Percentiles rank a stretch among this genome's conserved stretches.
Evolutionary conservation across 2,797 vertebrate genomes (phyloP).

Genomic region (Acanthopagrus latus): DNA sequence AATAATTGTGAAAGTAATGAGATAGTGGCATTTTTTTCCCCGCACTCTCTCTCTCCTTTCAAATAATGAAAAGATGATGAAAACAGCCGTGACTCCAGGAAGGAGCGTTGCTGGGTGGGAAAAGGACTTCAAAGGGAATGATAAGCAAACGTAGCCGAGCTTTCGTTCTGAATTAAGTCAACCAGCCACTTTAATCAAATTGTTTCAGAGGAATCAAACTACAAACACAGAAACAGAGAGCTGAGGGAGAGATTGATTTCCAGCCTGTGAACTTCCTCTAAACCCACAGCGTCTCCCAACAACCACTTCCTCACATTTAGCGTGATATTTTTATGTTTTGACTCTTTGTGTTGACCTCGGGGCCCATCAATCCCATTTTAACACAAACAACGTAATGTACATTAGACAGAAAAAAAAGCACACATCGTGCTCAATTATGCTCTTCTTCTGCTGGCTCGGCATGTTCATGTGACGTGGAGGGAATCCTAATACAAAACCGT

Average conservation of each 20-base stretch:
- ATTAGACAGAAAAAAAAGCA: neutral
- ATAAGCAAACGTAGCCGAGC: slow-evolving; percentile 77
- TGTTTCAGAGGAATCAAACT: slow-evolving; percentile 81
- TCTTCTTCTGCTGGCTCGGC: neutral
- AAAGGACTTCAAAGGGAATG: slow-evolving; percentile 82
- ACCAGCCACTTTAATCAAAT: slow-evolving; percentile 82
- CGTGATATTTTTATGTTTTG: slow-evolving; percentile 8
- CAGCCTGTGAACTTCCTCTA: slow-evolving; percentile 43
- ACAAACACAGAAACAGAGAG: slow-evolving; percentile 54
- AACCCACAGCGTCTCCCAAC: slow-evolving; percentile 12
- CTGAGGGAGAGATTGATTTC: slow-evolving; percentile 51
- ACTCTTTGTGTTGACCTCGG: slow-evolving; percentile 29
- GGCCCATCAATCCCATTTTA: neutral
- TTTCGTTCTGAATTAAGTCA: slow-evolving; percentile 80
- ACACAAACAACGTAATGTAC: slow-evolving; percentile 4
- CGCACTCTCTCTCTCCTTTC: slow-evolving; percentile 54
- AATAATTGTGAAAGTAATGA: slow-evolving; percentile 84
- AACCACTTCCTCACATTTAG: slow-evolving; percentile 38
- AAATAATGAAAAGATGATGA: slow-evolving; percentile 76
- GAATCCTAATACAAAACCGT: neutral
- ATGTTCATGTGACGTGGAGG: neutral
- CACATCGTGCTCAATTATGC: neutral
- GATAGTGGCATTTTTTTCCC: slow-evolving; percentile 54
- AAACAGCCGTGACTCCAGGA: slow-evolving; percentile 76
- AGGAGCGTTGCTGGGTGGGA: slow-evolving; percentile 66